Base-by-base conservation (phyloP, 2,888 invertebrate genomes). In the Glaucopsyche alexis region DNA sequence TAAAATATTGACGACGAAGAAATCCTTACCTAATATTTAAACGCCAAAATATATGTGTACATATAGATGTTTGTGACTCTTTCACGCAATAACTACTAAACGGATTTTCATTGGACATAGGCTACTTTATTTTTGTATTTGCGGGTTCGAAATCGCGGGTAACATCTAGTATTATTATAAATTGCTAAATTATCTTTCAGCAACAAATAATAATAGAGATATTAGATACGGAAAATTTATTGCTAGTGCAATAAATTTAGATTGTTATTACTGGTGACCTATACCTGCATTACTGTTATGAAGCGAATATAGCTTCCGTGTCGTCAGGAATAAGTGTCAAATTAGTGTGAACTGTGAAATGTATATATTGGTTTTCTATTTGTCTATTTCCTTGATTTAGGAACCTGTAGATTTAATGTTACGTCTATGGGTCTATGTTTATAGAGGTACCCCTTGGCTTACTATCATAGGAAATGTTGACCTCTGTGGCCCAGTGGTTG, bases 141-240 rank as follows among this genome's bases (percentile, higher is more conserved):
- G 29, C 29, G 29, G 3, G 29, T 29, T 29, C 29, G 29, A 29
- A 29, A 4, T 29, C 29, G 1, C 29, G 29, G 29, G 29, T 3
- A 1, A 29, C 29, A 29, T 29, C 29, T 29, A 29, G 29, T 29
- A 29, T 29, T 29, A 29, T 29, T 3, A 29, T 29, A 29, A 29
- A 29, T 1, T 3, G 29, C 29, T 60, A 60, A 29, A 42, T 42
- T 8, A n/a, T 66, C 40, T 66, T 40, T n/a, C n/a, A 65, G 40
- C 40, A 66, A 66, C 40, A 40, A 66, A 66, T 40, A 66, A 40
- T 66, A n/a, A n/a, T 42, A n/a, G 65, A 42, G 42, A 40, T 66
- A n/a, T 8, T 42, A n/a, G 65, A 42, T 66, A 66, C 8, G 65
- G n/a, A 66, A 66, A 9, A 66, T 66, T 66, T 66, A 42, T 40